phyloP scores from a whole-genome alignment of 1,140 invertebrate species.

The Pseudoatta argentina region DNA sequence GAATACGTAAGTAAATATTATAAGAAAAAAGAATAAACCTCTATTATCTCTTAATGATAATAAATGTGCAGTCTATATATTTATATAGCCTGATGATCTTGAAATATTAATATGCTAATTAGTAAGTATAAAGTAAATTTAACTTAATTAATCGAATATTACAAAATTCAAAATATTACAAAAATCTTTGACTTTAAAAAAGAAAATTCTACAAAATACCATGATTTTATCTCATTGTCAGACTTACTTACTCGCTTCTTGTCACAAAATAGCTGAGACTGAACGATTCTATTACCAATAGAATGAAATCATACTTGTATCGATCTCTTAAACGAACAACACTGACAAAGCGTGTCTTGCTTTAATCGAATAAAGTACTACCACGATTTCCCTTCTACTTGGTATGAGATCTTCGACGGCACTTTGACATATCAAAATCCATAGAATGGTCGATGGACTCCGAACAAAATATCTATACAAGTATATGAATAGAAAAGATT shows the following conservation, averaged over 20 bases:
- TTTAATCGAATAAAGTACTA: constrained; percentile 56
- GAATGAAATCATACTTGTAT: constrained; percentile 55
- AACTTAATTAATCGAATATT: background rate
- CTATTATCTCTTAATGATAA: background rate
- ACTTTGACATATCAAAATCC: constrained; percentile 22
- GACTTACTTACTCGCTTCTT: constrained; percentile 41
- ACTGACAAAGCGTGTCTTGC: constrained; percentile 49
- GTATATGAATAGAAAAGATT: background rate
- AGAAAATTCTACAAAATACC: constrained; percentile 1
- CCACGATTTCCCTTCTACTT: constrained; percentile 1
- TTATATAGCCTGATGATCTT: background rate
- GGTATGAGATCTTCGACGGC: constrained; percentile 13
- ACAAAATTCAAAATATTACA: background rate
- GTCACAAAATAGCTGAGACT: constrained; percentile 32
- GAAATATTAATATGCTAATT: background rate
- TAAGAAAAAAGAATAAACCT: background rate
- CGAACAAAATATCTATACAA: background rate
- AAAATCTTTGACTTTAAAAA: constrained; percentile 10
- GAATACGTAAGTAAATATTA: background rate
- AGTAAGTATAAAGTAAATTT: background rate
- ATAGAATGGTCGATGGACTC: background rate
- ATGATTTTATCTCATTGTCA: constrained; percentile 18
- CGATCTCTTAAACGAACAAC: constrained; percentile 32
- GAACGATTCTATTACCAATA: constrained; percentile 42
- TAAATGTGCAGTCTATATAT: background rate